Evolutionary conservation across 1,140 invertebrate species (phyloP).

Genomic region (Colletes gigas): DNA sequence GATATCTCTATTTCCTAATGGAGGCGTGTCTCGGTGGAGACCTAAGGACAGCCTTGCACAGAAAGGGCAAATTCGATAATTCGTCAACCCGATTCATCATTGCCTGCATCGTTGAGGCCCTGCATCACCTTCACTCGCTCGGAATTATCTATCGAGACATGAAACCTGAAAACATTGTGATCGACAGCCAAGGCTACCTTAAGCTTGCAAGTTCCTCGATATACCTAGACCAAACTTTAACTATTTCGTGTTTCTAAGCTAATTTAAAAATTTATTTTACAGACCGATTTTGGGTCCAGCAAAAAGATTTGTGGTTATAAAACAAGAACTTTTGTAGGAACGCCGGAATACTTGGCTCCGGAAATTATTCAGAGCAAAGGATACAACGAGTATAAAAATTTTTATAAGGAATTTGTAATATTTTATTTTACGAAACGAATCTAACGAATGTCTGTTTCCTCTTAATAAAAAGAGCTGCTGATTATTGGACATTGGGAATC

Average conservation of each 20-base stretch:
- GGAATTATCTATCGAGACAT: slow-evolving; percentile 90
- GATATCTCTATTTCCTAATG: slow-evolving; percentile 93
- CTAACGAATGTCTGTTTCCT: slow-evolving; percentile 80
- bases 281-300: slow-evolving; percentile 95
- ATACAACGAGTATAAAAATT: slow-evolving; percentile 79
- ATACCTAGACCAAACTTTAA: background rate
- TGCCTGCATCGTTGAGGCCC: slow-evolving; percentile 89
- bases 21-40: slow-evolving; percentile 94
- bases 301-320: slow-evolving; percentile 88
- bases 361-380: slow-evolving; percentile 76
- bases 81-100: slow-evolving; percentile 88
- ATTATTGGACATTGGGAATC: slow-evolving; percentile 92
- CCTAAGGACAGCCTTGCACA: slow-evolving; percentile 91
- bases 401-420: too few species aligned
- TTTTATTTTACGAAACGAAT: background rate
- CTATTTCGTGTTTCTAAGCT: background rate
- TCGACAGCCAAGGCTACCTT: slow-evolving; percentile 87
- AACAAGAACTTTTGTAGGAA: slow-evolving; percentile 96
- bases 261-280: slow-evolving; percentile 49
- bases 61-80: slow-evolving; percentile 88
- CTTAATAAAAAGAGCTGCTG: slow-evolving; percentile 87
- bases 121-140: slow-evolving; percentile 88
- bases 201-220: slow-evolving; percentile 83
- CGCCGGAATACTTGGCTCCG: slow-evolving; percentile 82
- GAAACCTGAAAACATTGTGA: slow-evolving; percentile 91